A percentile compares a stretch with the other conserved stretches of the same genome.
phyloP scores from a whole-genome alignment of 2,888 invertebrate genomes.

The Drosophila buzzatii region DNA sequence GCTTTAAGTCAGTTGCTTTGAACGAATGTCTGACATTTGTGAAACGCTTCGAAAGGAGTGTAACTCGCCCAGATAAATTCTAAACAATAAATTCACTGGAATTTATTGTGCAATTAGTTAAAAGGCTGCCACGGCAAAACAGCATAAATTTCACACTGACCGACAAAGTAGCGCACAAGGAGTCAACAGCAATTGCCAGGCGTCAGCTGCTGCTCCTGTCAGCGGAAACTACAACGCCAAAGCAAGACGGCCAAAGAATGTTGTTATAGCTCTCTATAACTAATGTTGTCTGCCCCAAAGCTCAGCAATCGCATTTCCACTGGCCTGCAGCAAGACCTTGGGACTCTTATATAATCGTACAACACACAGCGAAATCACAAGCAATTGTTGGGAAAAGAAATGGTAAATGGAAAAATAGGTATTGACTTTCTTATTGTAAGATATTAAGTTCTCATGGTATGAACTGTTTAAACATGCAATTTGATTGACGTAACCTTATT shows the following conservation, averaged over 20 bases:
- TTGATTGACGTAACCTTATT: too few species aligned
- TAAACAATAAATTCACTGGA: conserved; percentile 60
- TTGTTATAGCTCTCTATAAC: too few species aligned
- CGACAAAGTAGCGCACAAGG: conserved; percentile 45
- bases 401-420: not conserved
- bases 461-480: too few species aligned
- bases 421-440: not conserved
- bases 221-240: conserved; percentile 39
- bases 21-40: conserved; percentile 63
- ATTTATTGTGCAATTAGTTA: conserved; percentile 78
- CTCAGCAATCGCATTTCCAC: conserved; percentile 16
- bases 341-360: conserved; percentile 33
- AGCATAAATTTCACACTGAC: conserved; percentile 55
- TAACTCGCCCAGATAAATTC: conserved; percentile 43
- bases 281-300: conserved; percentile 4
- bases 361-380: not conserved
- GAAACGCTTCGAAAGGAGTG: conserved; percentile 36
- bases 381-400: not conserved
- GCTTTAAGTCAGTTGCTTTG: conserved; percentile 55
- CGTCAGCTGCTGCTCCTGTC: conserved; percentile 52
- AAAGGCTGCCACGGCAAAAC: conserved; percentile 42
- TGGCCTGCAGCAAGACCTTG: conserved; percentile 27
- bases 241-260: conserved; percentile 41
- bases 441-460: too few species aligned
- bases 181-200: conserved; percentile 38